Percentiles rank a stretch among this genome's conserved stretches.
Conservation (phyloP, 2,888 invertebrate genomes). For the Dendrolimus houi region DNA sequence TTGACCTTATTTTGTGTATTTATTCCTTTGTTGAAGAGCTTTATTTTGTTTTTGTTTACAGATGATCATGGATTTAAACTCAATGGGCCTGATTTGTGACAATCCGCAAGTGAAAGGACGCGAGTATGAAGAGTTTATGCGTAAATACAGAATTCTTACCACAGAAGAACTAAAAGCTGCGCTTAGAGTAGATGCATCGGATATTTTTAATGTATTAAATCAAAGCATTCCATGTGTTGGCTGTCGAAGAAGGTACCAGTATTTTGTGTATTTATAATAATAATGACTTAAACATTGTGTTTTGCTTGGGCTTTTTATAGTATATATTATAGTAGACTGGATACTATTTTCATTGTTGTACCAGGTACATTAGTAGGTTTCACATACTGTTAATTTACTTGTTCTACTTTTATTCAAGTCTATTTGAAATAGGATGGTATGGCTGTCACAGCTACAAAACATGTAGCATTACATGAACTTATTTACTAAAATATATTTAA, state of each 20-base stretch:
- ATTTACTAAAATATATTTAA: no score
- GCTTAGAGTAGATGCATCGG: constrained; percentile 87
- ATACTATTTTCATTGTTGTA: no score
- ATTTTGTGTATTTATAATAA: no score
- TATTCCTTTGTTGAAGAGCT: constrained; percentile 47
- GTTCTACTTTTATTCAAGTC: no score
- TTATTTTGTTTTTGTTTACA: constrained; percentile 53
- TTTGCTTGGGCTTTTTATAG: no score
- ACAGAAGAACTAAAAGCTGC: constrained; percentile 87
- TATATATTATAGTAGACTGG: no score
- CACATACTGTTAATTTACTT: no score
- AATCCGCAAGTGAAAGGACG: constrained; percentile 87
- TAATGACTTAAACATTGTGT: no score
- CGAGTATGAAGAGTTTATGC: constrained; percentile 89
- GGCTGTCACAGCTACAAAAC: no score
- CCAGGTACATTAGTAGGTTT: no score
- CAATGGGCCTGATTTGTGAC: constrained; percentile 89
- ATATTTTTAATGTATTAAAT: constrained; percentile 89
- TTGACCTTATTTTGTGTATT: constrained; percentile 64
- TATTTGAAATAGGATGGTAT: no score
- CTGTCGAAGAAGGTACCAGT: constrained; percentile 87
- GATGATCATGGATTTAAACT: constrained; percentile 96
- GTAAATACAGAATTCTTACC: constrained; percentile 86
- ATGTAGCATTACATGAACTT: no score
- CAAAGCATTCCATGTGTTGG: constrained; percentile 97